Evolutionary conservation across 2,888 invertebrate species (phyloP), one percentile per base, ranked within the genome.

Genomic region (Parelbella ahira): DNA sequence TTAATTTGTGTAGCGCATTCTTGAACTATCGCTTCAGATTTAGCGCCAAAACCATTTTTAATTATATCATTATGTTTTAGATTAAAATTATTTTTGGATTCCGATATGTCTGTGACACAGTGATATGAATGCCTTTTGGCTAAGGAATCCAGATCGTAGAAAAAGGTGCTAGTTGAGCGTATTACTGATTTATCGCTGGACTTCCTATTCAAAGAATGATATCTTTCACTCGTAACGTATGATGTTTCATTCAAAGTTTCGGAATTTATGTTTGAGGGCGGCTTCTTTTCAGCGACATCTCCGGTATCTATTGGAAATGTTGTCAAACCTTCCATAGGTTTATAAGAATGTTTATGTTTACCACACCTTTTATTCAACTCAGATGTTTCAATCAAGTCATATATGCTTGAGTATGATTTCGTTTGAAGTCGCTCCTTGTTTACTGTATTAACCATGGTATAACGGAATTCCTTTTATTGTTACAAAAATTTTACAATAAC

Each of bases 61-160:
- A 47, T 51, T 10, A 42, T 38, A 50, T 62, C 48, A 56, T 56
- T 13, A 49, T 18, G 51, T 48, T 65, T 62, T 10, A 61, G 33
- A 45, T 58, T 51, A 48, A 67, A 64, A n/a, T 52, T 54, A 44
- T 67, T 68, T 1, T 23, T 33, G 8, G 71, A 67, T 7, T 48
- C 9, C 36, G 48, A 60, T 0, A 63, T 8, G 28, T 71, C 69
- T 24, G 64, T 54, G 1, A 72, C 43, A 50, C 61, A 68, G 49
- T 74, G 67, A 47, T 71, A 74, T 6, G 84, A 84, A 48, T 79
- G 74, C 36, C 70, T 68, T 53, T 76, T 80, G 4, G 68, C 68
- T 44, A 81, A 57, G 8, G 72, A 69, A 45, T 84, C 84, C 38
- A 86, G 58, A 58, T 86, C 83, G 37, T 66, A 84, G 48, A 82